A percentile compares a stretch with the other conserved stretches of the same genome.
phyloP scores from a whole-genome alignment of 2,113 vertebrate species.

The Mus musculus region DNA sequence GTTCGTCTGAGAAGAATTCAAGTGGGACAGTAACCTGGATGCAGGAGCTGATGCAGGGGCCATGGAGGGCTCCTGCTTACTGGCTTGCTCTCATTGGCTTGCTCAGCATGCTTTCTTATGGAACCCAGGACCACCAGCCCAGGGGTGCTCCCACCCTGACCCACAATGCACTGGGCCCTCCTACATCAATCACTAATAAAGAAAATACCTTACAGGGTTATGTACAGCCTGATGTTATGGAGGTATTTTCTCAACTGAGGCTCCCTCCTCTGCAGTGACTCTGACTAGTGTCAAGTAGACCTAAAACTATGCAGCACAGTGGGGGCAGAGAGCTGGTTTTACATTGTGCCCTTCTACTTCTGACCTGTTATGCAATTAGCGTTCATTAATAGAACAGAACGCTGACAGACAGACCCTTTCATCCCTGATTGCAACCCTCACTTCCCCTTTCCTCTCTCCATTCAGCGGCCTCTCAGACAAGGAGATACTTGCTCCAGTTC shows the following conservation, averaged over 20 bases:
- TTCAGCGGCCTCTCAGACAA: neutral
- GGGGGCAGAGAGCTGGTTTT: slow-evolving; percentile 70
- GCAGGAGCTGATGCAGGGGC: neutral
- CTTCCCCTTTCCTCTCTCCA: neutral
- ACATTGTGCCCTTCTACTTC: slow-evolving; percentile 69
- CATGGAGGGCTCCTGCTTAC: neutral
- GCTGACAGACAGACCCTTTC: neutral
- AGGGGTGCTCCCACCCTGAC: neutral
- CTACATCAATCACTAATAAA: neutral
- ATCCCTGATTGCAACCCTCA: rapidly evolving
- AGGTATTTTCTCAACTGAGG: neutral
- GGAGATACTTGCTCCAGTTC: neutral
- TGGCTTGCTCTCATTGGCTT: neutral
- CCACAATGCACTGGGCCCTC: neutral
- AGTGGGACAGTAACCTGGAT: neutral
- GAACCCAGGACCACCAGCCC: neutral
- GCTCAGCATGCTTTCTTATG: neutral
- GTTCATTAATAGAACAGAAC: slow-evolving; percentile 36
- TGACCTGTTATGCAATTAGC: slow-evolving; percentile 64
- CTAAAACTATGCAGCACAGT: neutral
- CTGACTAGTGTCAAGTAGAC: neutral
- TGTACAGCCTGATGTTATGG: neutral
- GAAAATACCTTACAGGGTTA: neutral
- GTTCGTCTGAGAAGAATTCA: neutral
- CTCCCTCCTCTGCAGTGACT: neutral